phyloP scores from a whole-genome alignment of 2,888 invertebrate species.

The Caenorhabditis sp. region DNA sequence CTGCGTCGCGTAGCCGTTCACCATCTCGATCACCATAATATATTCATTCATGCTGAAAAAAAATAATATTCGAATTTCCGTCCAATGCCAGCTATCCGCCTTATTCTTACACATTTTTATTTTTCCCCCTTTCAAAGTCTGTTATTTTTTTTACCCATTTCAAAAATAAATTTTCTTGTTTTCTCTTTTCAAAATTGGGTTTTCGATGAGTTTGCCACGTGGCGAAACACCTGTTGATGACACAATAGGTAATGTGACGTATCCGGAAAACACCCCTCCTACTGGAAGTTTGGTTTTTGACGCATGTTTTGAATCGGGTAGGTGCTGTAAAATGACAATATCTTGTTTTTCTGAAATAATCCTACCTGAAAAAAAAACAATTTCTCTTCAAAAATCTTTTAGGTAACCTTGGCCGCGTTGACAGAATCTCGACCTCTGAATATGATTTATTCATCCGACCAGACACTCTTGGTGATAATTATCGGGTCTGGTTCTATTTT shows the following conservation, averaged over 20 bases:
- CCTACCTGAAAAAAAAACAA: not conserved
- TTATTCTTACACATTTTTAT: too few relatives aligned
- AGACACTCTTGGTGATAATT: conserved; percentile 91
- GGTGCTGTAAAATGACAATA: not conserved
- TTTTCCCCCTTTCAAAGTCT: too few relatives aligned
- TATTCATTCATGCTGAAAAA: too few relatives aligned
- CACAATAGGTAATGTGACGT: conserved; percentile 73
- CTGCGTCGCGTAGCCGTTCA: not conserved
- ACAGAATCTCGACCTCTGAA: conserved; percentile 75
- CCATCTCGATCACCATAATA: not conserved
- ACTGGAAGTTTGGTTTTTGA: conserved; percentile 74
- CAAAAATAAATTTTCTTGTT: too few relatives aligned
- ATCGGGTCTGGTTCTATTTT: conserved; percentile 96
- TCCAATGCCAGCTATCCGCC: too few relatives aligned
- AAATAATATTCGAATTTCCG: too few relatives aligned
- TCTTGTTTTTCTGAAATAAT: not conserved
- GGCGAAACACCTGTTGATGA: not conserved
- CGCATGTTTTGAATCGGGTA: conserved; percentile 75
- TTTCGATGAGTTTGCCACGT: not conserved
- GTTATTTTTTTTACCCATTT: too few relatives aligned
- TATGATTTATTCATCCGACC: conserved; percentile 95
- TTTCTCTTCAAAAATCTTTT: conserved; percentile 1
- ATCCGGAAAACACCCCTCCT: conserved; percentile 69
- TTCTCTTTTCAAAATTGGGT: conserved; percentile 4
- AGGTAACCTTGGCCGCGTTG: conserved; percentile 65